phyloP scores from a whole-genome alignment of 2,113 vertebrate genomes.

The Otis tarda region DNA sequence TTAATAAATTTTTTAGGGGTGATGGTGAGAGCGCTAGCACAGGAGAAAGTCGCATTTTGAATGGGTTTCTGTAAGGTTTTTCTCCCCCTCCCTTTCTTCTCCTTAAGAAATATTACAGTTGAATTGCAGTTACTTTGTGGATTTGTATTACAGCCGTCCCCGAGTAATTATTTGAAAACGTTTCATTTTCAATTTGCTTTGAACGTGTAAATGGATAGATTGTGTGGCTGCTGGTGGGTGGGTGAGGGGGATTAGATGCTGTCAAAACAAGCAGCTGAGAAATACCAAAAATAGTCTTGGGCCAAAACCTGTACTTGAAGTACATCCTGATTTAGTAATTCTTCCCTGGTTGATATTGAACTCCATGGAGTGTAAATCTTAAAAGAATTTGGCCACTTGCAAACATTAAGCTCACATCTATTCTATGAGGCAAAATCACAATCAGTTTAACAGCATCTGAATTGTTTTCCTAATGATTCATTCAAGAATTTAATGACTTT shows the following conservation, averaged over 20 bases:
- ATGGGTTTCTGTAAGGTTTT: not conserved
- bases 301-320: conserved; percentile 55
- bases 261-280: conserved; percentile 63
- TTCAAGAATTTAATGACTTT: conserved; percentile 70
- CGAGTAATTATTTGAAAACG: conserved; percentile 55
- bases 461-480: conserved; percentile 77
- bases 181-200: conserved; percentile 50
- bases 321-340: conserved; percentile 41
- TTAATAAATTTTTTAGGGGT: not conserved
- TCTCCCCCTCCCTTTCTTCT: not conserved
- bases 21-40: not conserved
- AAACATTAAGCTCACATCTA: conserved; percentile 52
- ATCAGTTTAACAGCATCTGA: conserved; percentile 68
- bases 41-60: not conserved
- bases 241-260: conserved; percentile 39
- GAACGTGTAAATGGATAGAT: conserved; percentile 36
- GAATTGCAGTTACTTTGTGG: conserved; percentile 13
- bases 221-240: conserved; percentile 30
- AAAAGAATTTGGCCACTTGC: conserved; percentile 37
- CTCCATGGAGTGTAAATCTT: conserved; percentile 50
- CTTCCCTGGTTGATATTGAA: conserved; percentile 27
- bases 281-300: conserved; percentile 48
- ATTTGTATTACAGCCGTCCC: conserved; percentile 9
- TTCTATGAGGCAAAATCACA: conserved; percentile 63
- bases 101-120: not conserved